Conservation (phyloP, 1,140 invertebrate species). For the Rhagoletis pomonella region DNA sequence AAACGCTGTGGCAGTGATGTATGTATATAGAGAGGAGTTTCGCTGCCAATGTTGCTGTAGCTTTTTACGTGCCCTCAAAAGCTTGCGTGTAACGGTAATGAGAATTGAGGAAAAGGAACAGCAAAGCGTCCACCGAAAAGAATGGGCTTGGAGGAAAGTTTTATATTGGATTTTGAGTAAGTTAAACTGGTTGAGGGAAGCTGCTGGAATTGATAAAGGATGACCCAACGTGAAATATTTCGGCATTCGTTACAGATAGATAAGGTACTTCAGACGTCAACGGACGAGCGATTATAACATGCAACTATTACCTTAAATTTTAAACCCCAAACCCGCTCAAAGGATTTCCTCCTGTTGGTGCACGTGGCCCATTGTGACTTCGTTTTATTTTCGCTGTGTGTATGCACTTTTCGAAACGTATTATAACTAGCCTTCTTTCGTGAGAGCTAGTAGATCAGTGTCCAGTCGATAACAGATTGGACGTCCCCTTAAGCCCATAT, state of each 20-base stretch:
- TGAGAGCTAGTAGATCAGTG: too few species aligned
- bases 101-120: background rate
- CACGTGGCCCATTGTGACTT: too few species aligned
- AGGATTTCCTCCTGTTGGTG: too few species aligned
- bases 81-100: background rate
- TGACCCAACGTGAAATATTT: conserved; percentile 15
- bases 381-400: too few species aligned
- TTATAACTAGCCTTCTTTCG: too few species aligned
- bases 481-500: too few species aligned
- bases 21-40: background rate
- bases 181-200: conserved; percentile 22
- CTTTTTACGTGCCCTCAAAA: background rate
- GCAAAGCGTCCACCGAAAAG: background rate
- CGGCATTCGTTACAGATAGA: background rate
- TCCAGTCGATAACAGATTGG: too few species aligned
- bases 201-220: background rate
- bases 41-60: background rate
- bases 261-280: too few species aligned
- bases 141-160: conserved; percentile 1
- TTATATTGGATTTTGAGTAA: conserved; percentile 48
- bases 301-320: too few species aligned
- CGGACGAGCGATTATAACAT: too few species aligned
- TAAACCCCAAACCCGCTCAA: too few species aligned
- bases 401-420: too few species aligned
- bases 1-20: background rate